A percentile compares a stretch with the other conserved stretches of the same genome.
phyloP scores from a whole-genome alignment of 2,888 invertebrate species.

The Rhodophaea formosa region DNA sequence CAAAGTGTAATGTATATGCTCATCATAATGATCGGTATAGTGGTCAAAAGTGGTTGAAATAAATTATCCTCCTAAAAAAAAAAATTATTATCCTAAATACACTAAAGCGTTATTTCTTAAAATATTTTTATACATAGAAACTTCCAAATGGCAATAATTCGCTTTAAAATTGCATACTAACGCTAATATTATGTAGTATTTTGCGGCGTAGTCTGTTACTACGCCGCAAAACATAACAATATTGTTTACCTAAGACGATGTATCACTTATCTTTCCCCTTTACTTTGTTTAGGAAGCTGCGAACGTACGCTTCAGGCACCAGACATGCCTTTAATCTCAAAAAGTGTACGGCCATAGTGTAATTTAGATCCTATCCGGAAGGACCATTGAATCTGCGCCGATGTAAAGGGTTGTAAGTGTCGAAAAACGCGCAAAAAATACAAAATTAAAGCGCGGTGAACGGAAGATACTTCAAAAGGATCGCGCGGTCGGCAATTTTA shows the following conservation, averaged over 20 bases:
- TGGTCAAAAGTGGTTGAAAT: too few relatives aligned
- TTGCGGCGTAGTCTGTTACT: too few relatives aligned
- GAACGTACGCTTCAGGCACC: constrained; percentile 53
- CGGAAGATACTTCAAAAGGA: constrained; percentile 37
- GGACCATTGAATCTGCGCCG: constrained; percentile 61
- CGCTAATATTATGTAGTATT: background rate
- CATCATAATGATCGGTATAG: too few relatives aligned
- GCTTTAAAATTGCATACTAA: background rate
- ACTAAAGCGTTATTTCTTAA: too few relatives aligned
- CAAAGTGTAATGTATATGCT: too few relatives aligned
- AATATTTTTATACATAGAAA: too few relatives aligned
- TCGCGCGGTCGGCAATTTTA: constrained; percentile 1
- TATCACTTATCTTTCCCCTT: constrained; percentile 5
- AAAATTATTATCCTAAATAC: too few relatives aligned
- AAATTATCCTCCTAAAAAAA: too few relatives aligned
- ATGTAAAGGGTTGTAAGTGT: constrained; percentile 59
- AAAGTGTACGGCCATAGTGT: constrained; percentile 67
- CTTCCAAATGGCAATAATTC: too few relatives aligned
- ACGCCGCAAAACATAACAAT: background rate
- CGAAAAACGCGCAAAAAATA: constrained; percentile 55
- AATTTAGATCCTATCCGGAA: constrained; percentile 74
- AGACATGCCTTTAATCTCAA: constrained; percentile 76
- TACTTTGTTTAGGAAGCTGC: constrained; percentile 3
- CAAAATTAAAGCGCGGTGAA: constrained; percentile 50
- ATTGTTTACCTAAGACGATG: background rate